A percentile compares a stretch with the other conserved stretches of the same genome.
These are phyloP conservation scores for Pachycephus smyrnensis DNA, from an alignment of 2,888 invertebrate species.

Conservation along the genomic window DNA sequence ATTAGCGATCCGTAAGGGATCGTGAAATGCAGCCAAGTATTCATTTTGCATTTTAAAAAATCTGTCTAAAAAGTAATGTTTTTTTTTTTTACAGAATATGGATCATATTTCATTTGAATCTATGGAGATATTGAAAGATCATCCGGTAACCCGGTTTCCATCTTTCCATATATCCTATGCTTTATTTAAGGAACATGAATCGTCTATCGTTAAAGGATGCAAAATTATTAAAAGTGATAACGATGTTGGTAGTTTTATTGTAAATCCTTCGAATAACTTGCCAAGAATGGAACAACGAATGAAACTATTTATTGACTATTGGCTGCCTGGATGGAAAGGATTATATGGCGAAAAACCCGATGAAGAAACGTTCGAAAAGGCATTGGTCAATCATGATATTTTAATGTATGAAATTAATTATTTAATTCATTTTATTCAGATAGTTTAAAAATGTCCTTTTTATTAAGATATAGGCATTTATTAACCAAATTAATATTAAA, in stretches of 20 bases:
- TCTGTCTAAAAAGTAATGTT: not conserved
- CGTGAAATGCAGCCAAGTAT: too few species aligned
- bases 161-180: slow-evolving; percentile 77
- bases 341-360: slow-evolving; percentile 71
- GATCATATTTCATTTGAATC: slow-evolving; percentile 87
- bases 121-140: slow-evolving; percentile 73
- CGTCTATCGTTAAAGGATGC: slow-evolving; percentile 72
- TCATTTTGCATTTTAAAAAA: too few species aligned
- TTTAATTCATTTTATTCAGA: too few species aligned
- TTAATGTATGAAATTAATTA: slow-evolving; percentile 71
- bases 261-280: slow-evolving; percentile 76
- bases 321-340: slow-evolving; percentile 74
- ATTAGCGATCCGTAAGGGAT: too few species aligned
- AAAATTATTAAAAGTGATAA: slow-evolving; percentile 67
- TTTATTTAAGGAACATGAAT: slow-evolving; percentile 73
- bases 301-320: slow-evolving; percentile 70
- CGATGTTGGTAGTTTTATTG: slow-evolving; percentile 69
- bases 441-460: too few species aligned
- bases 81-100: slow-evolving; percentile 70
- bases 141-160: slow-evolving; percentile 81
- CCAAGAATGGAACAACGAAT: slow-evolving; percentile 75
- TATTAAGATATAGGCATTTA: too few species aligned
- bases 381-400: slow-evolving; percentile 73
- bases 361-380: slow-evolving; percentile 69
- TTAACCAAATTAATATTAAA: too few species aligned